Evolutionary conservation across 2,888 invertebrate species (phyloP), one percentile per base, ranked within the genome.

Genomic region (Drosophila diplacantha): DNA sequence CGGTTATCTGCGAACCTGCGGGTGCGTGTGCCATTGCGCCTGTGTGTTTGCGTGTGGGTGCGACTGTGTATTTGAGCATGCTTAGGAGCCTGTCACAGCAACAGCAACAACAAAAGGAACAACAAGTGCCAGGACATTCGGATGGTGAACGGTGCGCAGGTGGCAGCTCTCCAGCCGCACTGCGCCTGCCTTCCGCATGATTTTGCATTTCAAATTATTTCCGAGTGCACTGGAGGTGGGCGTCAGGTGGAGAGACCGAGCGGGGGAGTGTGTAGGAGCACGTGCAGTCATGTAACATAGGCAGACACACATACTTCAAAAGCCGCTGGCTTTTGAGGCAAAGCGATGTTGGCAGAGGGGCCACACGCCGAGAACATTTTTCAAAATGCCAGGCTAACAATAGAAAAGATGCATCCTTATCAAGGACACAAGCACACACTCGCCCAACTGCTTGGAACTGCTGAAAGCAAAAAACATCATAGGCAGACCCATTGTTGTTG

Each of bases 381-480:
- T 71, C 67, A 69, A 85, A 81, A 83, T 84, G 82, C 84, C 84
- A 83, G 65, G 72, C 82, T 72, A 84, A 81, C 83, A 80, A 85
- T 83, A 81, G 76, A 83, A 78, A 72, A 73, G 84, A 74, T 80
- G 79, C 80, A 85, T 85, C 81, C 86, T 76, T 77, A 81, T 85
- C 86, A 86, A 85, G 84, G 86, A 75, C 84, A 73, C 69, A 64
- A 67, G 51, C 46, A 69, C 60, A 37, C 53, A 46, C 38, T 47
- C 69, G 26, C 38, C 38, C 52, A 43, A 74, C 66, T 68, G 81
- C 72, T 73, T 57, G 66, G 62, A 46, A 9, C 29, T 35, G 49
- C 70, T 62, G 44, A 59, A 72, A 73, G 70, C 72, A 77, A 75
- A 75, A 74, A 72, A 65, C 61, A 74, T 54, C 50, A 37, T 39